phyloP scores from a whole-genome alignment of 2,888 invertebrate genomes.

The Mimachlamys varia region DNA sequence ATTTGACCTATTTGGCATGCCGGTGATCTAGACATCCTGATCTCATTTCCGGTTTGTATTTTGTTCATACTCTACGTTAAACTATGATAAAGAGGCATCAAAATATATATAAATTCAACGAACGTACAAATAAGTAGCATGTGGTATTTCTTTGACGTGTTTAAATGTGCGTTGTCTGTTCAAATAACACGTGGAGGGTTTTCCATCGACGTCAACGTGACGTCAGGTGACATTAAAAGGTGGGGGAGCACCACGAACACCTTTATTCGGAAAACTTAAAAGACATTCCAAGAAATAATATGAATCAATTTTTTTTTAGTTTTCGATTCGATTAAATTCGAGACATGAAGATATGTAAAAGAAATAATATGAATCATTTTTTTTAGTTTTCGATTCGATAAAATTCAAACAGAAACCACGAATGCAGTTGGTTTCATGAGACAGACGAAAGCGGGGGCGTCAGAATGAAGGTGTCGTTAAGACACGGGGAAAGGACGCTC shows the following conservation, averaged over 20 bases:
- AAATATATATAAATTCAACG: not conserved
- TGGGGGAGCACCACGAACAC: too few species aligned
- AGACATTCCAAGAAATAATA: not conserved
- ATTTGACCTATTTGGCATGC: not conserved
- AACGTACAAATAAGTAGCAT: too few species aligned
- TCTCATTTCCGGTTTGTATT: not conserved
- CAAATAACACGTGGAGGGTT: not conserved
- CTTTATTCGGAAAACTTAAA: not conserved
- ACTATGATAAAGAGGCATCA: not conserved
- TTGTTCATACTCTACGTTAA: not conserved
- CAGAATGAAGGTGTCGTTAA: not conserved
- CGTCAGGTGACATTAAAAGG: not conserved
- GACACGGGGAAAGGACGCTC: not conserved
- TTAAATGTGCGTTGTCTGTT: not conserved
- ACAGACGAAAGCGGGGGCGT: not conserved
- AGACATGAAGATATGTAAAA: not conserved
- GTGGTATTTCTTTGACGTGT: not conserved
- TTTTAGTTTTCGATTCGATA: not conserved
- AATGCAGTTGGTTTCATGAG: not conserved
- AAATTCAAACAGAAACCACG: not conserved
- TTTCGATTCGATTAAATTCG: not conserved
- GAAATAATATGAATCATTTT: not conserved
- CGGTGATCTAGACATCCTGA: not conserved
- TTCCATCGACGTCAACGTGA: not conserved
- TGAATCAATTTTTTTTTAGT: not conserved